These are phyloP conservation scores for Antedon bifida DNA, from an alignment of 35 echinoderm and acorn worm species.

Conservation along the genomic window DNA sequence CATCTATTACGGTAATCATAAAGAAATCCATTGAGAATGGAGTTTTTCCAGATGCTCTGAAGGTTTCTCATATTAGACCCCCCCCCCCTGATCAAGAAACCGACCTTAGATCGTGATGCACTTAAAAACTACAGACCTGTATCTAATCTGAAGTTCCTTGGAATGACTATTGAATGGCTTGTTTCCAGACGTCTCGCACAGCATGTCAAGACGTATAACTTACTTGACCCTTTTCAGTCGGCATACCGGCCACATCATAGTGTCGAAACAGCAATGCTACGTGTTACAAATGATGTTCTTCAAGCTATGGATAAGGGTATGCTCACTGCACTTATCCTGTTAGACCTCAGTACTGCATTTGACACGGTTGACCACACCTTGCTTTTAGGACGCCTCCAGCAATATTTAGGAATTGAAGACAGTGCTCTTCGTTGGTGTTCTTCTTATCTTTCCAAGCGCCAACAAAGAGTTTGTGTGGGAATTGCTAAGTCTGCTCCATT, in stretches of 20 bases:
- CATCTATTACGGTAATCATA: neutral
- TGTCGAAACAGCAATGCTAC: slow-evolving; percentile 25
- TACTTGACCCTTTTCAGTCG: slow-evolving; percentile 11
- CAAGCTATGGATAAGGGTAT: slow-evolving; percentile 22
- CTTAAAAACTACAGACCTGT: slow-evolving; percentile 49
- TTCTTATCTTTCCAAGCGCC: slow-evolving; percentile 7
- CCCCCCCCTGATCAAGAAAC: slow-evolving; percentile 33
- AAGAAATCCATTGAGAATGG: neutral
- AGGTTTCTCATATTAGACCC: neutral
- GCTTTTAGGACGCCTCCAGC: slow-evolving; percentile 23
- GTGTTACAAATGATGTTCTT: slow-evolving; percentile 50
- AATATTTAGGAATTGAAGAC: slow-evolving; percentile 6
- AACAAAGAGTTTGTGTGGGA: neutral
- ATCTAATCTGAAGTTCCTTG: slow-evolving; percentile 30
- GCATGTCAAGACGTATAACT: too few relatives aligned
- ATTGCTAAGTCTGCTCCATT: too few relatives aligned
- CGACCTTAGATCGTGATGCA: slow-evolving; percentile 2
- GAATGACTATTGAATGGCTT: slow-evolving; percentile 15
- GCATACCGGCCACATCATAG: slow-evolving; percentile 22
- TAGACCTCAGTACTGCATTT: slow-evolving; percentile 31
- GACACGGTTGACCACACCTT: slow-evolving; percentile 40
- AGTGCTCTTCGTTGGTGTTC: slow-evolving; percentile 12
- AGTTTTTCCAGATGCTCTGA: neutral
- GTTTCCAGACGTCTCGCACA: too few relatives aligned
- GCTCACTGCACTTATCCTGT: slow-evolving; percentile 22